Conservation (phyloP, 2,888 invertebrate species). For the Yponomeuta malinellus region DNA sequence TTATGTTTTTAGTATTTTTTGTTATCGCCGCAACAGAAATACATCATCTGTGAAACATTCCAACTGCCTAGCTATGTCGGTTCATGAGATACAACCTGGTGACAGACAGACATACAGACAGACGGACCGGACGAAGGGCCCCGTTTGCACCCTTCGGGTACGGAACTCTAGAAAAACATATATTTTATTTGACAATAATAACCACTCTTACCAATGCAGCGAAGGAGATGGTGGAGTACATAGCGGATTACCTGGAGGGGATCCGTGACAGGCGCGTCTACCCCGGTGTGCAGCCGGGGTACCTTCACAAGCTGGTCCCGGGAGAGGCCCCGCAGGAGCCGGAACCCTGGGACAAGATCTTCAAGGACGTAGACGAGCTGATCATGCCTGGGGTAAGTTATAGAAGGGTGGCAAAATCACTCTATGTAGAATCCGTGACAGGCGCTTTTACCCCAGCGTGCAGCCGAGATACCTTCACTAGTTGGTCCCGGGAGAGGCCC, state of each 20-base stretch:
- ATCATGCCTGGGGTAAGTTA: constrained; percentile 95
- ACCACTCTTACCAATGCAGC: constrained; percentile 69
- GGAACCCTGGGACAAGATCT: constrained; percentile 94
- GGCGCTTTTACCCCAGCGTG: constrained; percentile 95
- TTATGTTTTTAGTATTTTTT: too few relatives aligned
- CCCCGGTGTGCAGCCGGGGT: constrained; percentile 96
- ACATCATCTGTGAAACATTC: too few relatives aligned
- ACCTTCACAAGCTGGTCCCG: constrained; percentile 90
- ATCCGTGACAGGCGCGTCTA: constrained; percentile 93
- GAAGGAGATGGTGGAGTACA: constrained; percentile 98
- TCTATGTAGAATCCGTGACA: constrained; percentile 79
- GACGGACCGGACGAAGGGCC: too few relatives aligned
- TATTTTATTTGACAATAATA: too few relatives aligned
- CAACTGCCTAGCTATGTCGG: too few relatives aligned
- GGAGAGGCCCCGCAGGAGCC: constrained; percentile 89
- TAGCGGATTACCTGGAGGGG: constrained; percentile 95
- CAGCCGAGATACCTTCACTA: constrained; percentile 95
- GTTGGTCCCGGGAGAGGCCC: constrained; percentile 89
- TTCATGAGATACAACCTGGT: too few relatives aligned
- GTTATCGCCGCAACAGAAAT: too few relatives aligned
- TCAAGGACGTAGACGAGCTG: constrained; percentile 92
- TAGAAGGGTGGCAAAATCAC: not conserved
- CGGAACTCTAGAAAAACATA: too few relatives aligned
- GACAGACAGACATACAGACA: too few relatives aligned
- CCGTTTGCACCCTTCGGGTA: too few relatives aligned